These are phyloP conservation scores for Pristionchus exspectatus DNA, from an alignment of 2,888 invertebrate genomes.

Conservation along the genomic window DNA sequence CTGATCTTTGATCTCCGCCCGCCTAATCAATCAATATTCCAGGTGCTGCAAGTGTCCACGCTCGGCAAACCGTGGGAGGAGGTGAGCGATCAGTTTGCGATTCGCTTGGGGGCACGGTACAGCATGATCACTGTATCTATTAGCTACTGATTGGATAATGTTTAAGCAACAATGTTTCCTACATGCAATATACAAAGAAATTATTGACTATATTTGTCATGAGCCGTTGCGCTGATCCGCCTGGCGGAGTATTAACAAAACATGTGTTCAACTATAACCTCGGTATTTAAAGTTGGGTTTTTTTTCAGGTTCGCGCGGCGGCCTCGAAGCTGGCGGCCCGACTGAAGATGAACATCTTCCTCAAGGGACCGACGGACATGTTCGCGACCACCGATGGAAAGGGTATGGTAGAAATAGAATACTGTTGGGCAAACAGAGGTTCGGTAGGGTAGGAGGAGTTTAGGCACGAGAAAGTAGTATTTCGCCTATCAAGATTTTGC, in stretches of 20 bases:
- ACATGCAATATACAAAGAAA: too few species aligned
- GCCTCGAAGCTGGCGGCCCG: conserved; percentile 75
- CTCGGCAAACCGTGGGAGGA: conserved; percentile 55
- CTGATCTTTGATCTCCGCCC: not conserved
- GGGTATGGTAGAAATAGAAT: conserved; percentile 44
- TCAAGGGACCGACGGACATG: conserved; percentile 53
- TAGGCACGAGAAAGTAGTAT: too few species aligned
- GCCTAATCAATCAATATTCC: not conserved
- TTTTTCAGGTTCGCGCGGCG: not conserved
- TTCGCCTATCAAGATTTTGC: too few species aligned
- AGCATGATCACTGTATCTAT: not conserved
- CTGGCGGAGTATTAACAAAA: not conserved
- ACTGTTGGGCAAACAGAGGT: too few species aligned
- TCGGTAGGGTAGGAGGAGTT: too few species aligned
- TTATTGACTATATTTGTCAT: too few species aligned
- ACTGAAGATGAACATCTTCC: conserved; percentile 79
- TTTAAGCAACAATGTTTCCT: too few species aligned
- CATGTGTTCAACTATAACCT: too few species aligned
- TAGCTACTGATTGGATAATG: too few species aligned
- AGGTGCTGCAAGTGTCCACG: conserved; percentile 43
- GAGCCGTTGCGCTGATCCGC: not conserved
- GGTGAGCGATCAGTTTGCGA: not conserved
- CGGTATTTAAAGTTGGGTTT: too few species aligned
- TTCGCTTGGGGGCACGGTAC: not conserved
- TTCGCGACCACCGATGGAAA: not conserved